Percentiles rank a stretch among this genome's conserved stretches.
Conservation (phyloP, 30 jellyfish, hydroid and myxozoan genomes). For the Catostylus mosaicus region DNA sequence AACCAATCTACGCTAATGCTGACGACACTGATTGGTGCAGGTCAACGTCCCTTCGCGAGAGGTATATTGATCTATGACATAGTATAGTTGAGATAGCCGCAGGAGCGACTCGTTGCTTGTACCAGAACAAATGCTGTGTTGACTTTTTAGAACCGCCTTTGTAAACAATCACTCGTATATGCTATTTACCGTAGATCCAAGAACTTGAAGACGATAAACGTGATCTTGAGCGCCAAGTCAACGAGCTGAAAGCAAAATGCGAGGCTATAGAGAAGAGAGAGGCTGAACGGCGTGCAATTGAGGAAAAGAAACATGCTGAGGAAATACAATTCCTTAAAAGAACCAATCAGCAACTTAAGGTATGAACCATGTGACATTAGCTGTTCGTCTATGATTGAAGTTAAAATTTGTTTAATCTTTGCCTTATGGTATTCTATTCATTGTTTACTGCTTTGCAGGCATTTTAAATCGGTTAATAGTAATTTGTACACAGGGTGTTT, state of each 20-base stretch:
- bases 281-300: slow-evolving; percentile 94
- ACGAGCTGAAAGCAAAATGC: slow-evolving; percentile 95
- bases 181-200: slow-evolving; percentile 43
- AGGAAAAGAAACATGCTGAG: slow-evolving; percentile 96
- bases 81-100: no score
- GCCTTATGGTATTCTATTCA: no score
- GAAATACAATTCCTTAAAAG: slow-evolving; percentile 93
- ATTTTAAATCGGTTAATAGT: neutral
- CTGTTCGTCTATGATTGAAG: neutral
- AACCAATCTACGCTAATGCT: no score
- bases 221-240: slow-evolving; percentile 92
- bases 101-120: neutral
- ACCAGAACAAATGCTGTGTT: no score
- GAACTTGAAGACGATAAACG: slow-evolving; percentile 89
- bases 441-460: no score
- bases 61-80: no score
- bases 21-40: no score
- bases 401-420: no score
- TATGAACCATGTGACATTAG: neutral
- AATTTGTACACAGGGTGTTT: neutral
- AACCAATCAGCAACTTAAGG: slow-evolving; percentile 95
- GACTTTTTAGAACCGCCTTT: no score
- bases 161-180: neutral
- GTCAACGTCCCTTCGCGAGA: no score
- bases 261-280: slow-evolving; percentile 98